Evolutionary conservation across 2,888 invertebrate genomes (phyloP), one percentile per base, ranked within the genome.

Genomic region (Scaptomyza parva): DNA sequence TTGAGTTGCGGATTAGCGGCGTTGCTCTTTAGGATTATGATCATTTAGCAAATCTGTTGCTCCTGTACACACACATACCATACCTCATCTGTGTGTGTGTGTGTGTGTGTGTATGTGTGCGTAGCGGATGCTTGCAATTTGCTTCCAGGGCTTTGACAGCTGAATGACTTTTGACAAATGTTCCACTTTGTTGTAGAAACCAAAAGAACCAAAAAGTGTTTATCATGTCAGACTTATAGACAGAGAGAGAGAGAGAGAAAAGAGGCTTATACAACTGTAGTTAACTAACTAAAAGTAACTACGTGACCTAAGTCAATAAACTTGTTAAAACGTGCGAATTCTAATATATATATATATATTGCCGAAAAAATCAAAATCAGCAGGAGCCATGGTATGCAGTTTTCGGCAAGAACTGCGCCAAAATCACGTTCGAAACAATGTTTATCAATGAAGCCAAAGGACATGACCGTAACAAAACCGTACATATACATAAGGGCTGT

Each of bases 41-140:
- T 87, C 90, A 89, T 91, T 91, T 78, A 88, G 90, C 82, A 91
- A 91, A 91, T 91, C 91, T 91, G 91, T 91, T 91, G 91, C 91
- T 90, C 89, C 84, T 85, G 83, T 70, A 37, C 51, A 48, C 52
- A 30, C 9, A 35, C 35, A 35, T 0, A 35, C 8, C n/a, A 18
- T 72, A 67, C 59, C 71, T 62, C 26, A 9, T 30, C 6, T 26
- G 26, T 26, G 4, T 26, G 33, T 12, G 9, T 9, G 33, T 33
- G 14, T 35, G 14, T 33, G n/a, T 76, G 63, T 60, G 57, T 48
- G 75, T 60, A 58, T 68, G 45, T 60, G 58, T 48, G 75, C 62
- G 58, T 70, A 43, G 64, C 82, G 69, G 70, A 76, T 68, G 63
- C 53, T 63, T 63, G 57, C 60, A 35, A 66, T 51, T 70, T 12